Evolutionary conservation across 2,888 invertebrate species (phyloP).

Genomic region (Drosophila seclusa): DNA sequence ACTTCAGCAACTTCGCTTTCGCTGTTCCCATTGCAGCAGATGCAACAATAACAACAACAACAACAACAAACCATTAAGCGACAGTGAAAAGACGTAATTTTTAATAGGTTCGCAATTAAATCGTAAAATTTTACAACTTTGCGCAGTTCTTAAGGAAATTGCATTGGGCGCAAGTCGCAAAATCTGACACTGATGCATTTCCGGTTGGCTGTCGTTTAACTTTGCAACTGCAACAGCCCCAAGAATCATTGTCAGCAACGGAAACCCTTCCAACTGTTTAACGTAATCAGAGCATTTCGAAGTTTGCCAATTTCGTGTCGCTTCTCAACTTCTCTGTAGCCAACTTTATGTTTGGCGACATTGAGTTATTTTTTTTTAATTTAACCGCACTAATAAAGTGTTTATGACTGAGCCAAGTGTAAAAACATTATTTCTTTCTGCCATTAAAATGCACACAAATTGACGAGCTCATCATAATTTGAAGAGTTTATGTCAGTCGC

Average conservation of each 20-base stretch:
- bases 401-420: conserved; percentile 20
- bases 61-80: conserved; percentile 23
- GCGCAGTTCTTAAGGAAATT: conserved; percentile 79
- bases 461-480: conserved; percentile 10
- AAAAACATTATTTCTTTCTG: background rate
- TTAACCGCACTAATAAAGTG: conserved; percentile 36
- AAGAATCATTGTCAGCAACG: conserved; percentile 15
- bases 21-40: conserved; percentile 24
- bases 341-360: conserved; percentile 41
- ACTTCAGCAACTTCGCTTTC: conserved; percentile 62
- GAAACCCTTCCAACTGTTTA: conserved; percentile 7
- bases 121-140: conserved; percentile 82
- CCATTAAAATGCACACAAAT: conserved; percentile 7
- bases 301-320: conserved; percentile 54
- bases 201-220: conserved; percentile 61
- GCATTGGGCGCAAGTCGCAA: conserved; percentile 59
- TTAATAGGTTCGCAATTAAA: conserved; percentile 82
- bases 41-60: conserved; percentile 12
- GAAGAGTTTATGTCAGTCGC: background rate
- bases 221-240: conserved; percentile 17
- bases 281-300: conserved; percentile 47
- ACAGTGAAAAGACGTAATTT: conserved; percentile 73
- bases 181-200: conserved; percentile 80
- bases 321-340: conserved; percentile 29
- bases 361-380: conserved; percentile 33